Conservation (phyloP, 2,797 vertebrate genomes). For the Spinus pinus region DNA sequence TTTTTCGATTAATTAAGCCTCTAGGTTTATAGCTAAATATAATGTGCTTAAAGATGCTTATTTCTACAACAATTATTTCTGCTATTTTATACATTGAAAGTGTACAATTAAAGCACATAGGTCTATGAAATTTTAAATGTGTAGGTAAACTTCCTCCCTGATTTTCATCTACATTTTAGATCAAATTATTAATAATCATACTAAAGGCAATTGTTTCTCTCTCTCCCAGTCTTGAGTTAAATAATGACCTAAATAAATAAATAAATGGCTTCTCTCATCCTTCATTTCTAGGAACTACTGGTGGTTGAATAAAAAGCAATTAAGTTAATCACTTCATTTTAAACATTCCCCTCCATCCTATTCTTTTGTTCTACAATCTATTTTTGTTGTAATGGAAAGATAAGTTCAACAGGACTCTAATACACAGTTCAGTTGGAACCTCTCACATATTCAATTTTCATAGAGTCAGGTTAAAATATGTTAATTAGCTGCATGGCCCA, state of each 20-base stretch:
- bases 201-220: not conserved
- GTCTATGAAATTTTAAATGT: not conserved
- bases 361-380: not conserved
- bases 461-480: not conserved
- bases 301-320: not conserved
- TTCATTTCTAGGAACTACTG: not conserved
- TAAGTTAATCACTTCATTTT: slow-evolving; percentile 1
- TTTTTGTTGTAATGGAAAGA: not conserved
- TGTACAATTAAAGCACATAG: not conserved
- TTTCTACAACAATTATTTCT: not conserved
- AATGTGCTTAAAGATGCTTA: not conserved
- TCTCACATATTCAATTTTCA: not conserved
- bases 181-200: not conserved
- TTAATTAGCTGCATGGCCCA: not conserved
- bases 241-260: not conserved
- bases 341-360: not conserved
- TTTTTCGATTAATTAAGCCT: not conserved
- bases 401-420: not conserved
- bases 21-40: not conserved
- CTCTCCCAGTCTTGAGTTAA: not conserved
- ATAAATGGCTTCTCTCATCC: not conserved
- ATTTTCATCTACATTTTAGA: not conserved
- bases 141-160: not conserved
- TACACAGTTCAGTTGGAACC: not conserved
- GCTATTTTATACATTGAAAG: not conserved